Base-by-base conservation (phyloP, 2,797 vertebrate genomes). In the Hephaestus fuliginosus region DNA sequence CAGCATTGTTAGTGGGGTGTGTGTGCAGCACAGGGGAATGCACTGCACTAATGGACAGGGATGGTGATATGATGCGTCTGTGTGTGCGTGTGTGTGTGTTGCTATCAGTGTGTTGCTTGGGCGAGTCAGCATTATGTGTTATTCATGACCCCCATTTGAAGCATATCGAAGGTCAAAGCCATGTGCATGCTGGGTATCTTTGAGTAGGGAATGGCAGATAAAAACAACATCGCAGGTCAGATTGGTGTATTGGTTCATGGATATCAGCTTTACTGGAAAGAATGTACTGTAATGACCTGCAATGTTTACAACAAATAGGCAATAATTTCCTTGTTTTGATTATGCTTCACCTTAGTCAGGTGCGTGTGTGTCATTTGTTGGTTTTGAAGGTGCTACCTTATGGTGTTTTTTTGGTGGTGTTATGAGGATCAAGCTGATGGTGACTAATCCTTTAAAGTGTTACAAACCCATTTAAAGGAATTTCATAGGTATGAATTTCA, bases 141-240 rank as follows among this genome's bases (percentile, higher is more conserved):
- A 89, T 90, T 90, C 89, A 89, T 92, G 88, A 86, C 60, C 7
- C 82, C 74, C 65, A 52, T 82, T 70, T 82, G 78, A 89, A 81
- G 68, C 71, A 70, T 20, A 68, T 0, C 84, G 87, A 92, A 90
- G 90, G 90, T 92, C 90, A 91, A 73, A 76, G 67, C 14, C 66
- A 63, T 70, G 66, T 33, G 44, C 46, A 65, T 72, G 70, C 43
- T 75, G 62, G 46, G 44, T 65, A 17, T 36, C 58, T 60, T 67
- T 76, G 73, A 74, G 76, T 61, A 66, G 46, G 71, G 36, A 52
- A 57, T 62, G 33, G 48, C 52, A 28, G 15, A 66, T 8, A 60
- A 64, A 63, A 74, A 64, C 22, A 80, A 52, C 52, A 25, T 8
- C 1, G 3, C 28, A 67, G 61, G 64, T 56, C 25, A 56, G 1